phyloP scores from a whole-genome alignment of 1,140 invertebrate species.

The Lucilia sericata region DNA sequence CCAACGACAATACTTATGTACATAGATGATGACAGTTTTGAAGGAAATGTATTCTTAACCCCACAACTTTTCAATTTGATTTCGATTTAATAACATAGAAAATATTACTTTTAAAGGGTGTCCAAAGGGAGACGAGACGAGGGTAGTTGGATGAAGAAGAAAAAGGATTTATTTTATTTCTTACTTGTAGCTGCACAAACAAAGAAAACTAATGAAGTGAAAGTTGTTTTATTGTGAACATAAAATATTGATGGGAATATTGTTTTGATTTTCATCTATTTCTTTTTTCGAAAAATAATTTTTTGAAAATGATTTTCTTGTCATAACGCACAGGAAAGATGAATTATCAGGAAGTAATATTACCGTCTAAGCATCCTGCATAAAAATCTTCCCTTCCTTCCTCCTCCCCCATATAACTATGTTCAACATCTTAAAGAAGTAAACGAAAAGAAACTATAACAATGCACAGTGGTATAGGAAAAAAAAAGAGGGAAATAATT shows the following conservation, averaged over 20 bases:
- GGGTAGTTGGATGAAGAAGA: not conserved
- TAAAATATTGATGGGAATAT: constrained; percentile 24
- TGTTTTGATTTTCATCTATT: constrained; percentile 7
- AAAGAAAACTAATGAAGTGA: constrained; percentile 19
- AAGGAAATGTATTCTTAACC: too few species aligned
- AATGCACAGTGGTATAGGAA: too few species aligned
- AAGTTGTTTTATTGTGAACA: not conserved
- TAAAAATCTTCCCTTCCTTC: not conserved
- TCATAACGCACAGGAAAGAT: constrained; percentile 33
- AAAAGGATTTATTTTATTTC: not conserved
- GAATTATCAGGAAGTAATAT: constrained; percentile 30
- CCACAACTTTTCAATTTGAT: too few species aligned
- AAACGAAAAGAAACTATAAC: not conserved
- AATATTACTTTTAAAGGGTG: not conserved
- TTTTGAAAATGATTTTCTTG: not conserved
- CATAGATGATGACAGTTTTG: too few species aligned
- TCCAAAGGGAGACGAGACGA: not conserved
- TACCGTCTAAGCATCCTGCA: not conserved
- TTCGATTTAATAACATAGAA: too few species aligned
- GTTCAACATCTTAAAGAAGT: not conserved
- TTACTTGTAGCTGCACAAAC: not conserved
- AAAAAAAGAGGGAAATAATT: too few species aligned
- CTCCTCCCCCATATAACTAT: not conserved
- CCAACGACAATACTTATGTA: too few species aligned
- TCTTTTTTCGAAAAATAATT: not conserved